phyloP scores from a whole-genome alignment of 35 echinoderm and acorn worm species.

The Heliocidaris erythrogramma region DNA sequence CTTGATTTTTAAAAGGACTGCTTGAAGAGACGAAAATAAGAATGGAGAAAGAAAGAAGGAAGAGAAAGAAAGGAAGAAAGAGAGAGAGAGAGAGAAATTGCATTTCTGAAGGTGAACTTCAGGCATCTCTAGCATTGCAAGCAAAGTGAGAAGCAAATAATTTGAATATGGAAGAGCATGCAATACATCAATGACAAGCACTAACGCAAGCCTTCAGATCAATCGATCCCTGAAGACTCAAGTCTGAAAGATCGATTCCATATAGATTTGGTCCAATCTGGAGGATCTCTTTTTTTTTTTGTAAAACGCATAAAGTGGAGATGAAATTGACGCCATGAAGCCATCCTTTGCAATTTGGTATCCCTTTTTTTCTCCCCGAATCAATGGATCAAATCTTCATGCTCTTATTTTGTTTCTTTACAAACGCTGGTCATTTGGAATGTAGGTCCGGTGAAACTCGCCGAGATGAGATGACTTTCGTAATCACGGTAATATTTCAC shows the following conservation, averaged over 20 bases:
- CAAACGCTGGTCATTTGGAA: background rate
- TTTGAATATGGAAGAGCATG: background rate
- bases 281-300: background rate
- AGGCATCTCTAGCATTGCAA: no score
- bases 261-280: background rate
- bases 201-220: background rate
- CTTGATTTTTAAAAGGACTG: no score
- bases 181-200: background rate
- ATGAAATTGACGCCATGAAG: background rate
- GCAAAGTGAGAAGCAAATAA: background rate
- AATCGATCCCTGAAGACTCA: background rate
- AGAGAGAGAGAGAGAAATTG: background rate
- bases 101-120: no score
- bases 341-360: background rate
- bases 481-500: background rate
- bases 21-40: no score
- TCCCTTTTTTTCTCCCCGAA: background rate
- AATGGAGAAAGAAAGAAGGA: background rate
- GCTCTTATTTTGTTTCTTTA: background rate
- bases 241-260: background rate
- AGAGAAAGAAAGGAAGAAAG: background rate
- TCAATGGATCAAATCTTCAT: background rate
- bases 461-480: background rate
- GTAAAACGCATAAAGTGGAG: background rate
- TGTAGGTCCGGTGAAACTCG: background rate